These are phyloP conservation scores for Ligdia adustata DNA, from an alignment of 2,888 invertebrate species.

Conservation along the genomic window DNA sequence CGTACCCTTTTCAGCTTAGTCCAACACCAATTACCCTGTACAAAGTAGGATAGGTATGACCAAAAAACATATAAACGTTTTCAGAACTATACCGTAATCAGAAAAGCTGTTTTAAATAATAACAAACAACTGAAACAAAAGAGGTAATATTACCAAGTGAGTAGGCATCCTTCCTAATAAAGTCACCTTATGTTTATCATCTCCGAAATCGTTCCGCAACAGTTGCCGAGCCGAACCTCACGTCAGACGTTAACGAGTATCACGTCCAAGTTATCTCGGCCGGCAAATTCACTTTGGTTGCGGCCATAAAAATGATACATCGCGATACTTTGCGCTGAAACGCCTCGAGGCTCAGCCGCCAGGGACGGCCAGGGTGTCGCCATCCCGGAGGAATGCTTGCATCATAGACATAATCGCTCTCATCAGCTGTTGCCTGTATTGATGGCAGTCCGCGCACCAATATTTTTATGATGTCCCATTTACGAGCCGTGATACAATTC, in stretches of 20 bases:
- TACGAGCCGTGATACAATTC: constrained; percentile 66
- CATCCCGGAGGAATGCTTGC: constrained; percentile 54
- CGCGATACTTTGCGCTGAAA: constrained; percentile 58
- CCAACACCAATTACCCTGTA: too few species aligned
- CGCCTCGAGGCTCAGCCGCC: constrained; percentile 63
- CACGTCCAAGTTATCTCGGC: constrained; percentile 74
- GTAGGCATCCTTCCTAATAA: constrained; percentile 3
- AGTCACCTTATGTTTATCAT: constrained; percentile 13
- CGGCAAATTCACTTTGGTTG: constrained; percentile 78
- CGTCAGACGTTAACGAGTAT: constrained; percentile 67
- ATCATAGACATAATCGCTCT: constrained; percentile 75
- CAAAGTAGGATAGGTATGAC: too few species aligned
- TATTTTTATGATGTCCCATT: constrained; percentile 63
- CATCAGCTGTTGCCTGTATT: constrained; percentile 69
- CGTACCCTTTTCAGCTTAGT: too few species aligned
- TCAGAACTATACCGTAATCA: too few species aligned
- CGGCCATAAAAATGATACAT: constrained; percentile 79
- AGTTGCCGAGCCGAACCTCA: constrained; percentile 36
- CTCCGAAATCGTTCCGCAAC: constrained; percentile 28
- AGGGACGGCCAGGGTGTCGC: constrained; percentile 49
- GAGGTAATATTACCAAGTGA: too few species aligned
- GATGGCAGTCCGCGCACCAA: constrained; percentile 51
- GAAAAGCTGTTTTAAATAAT: too few species aligned
- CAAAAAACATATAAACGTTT: too few species aligned
- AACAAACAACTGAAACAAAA: too few species aligned